Evolutionary conservation across 2,888 invertebrate species (phyloP).

Genomic region (Papilio demoleus): DNA sequence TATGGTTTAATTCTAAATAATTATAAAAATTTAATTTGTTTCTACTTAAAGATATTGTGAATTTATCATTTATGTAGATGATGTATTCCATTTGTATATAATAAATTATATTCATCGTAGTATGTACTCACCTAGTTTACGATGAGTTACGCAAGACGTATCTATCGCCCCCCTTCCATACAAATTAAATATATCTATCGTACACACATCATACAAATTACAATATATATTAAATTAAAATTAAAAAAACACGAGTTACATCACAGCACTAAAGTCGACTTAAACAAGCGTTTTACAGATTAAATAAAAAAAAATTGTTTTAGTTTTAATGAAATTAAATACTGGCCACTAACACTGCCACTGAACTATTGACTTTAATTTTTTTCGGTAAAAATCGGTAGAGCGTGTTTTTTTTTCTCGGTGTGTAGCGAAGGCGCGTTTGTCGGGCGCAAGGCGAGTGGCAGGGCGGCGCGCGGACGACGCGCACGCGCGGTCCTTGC

Average conservation of each 20-base stretch:
- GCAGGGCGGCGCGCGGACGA: conserved; percentile 57
- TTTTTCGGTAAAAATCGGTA: conserved; percentile 39
- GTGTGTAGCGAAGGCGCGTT: conserved; percentile 44
- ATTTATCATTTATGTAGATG: not conserved
- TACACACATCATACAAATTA: conserved; percentile 11
- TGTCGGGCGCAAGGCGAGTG: conserved; percentile 46
- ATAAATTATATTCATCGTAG: not conserved
- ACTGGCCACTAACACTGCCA: conserved; percentile 12
- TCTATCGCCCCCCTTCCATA: not conserved
- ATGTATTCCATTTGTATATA: not conserved
- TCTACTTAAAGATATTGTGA: too few relatives aligned
- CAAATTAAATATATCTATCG: not conserved
- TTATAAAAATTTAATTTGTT: too few relatives aligned
- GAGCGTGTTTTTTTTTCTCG: conserved; percentile 42
- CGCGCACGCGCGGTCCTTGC: conserved; percentile 73
- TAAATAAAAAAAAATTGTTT: not conserved
- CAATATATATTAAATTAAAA: conserved; percentile 23
- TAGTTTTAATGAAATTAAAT: not conserved
- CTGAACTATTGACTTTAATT: conserved; percentile 15
- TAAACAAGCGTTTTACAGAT: not conserved
- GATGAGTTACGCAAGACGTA: conserved; percentile 32
- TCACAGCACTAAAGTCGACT: conserved; percentile 32
- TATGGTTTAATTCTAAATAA: too few relatives aligned
- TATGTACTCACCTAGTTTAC: conserved; percentile 26
- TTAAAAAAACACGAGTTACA: conserved; percentile 40